These are phyloP conservation scores for Pachyuromys duprasi DNA, from an alignment of 2,797 vertebrate genomes.

Conservation along the genomic window DNA sequence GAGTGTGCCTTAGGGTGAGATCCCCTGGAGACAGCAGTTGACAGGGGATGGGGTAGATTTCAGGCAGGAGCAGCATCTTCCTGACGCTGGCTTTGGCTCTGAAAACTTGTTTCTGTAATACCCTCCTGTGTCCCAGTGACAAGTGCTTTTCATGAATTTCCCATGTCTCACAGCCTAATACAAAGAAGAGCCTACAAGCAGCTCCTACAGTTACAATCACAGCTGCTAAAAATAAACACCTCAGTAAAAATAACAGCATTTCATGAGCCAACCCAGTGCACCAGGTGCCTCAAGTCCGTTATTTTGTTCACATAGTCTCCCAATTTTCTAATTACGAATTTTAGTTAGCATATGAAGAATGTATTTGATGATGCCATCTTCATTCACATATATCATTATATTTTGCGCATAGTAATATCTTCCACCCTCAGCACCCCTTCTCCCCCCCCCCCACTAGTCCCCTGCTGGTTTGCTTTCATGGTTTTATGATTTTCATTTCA, in stretches of 20 bases:
- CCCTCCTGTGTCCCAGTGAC: not conserved
- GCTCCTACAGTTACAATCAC: not conserved
- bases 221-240: not conserved
- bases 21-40: not conserved
- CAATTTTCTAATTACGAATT: not conserved
- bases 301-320: not conserved
- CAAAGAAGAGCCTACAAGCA: not conserved
- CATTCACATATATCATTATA: not conserved
- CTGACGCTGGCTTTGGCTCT: constrained; percentile 1
- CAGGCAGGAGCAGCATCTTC: not conserved
- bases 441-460: not conserved
- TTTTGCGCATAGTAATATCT: not conserved
- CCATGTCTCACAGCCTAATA: not conserved
- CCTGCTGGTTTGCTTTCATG: not conserved
- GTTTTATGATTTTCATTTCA: not conserved
- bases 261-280: not conserved
- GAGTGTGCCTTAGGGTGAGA: not conserved
- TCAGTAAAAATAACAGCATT: constrained; percentile 1
- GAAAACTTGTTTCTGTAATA: not conserved
- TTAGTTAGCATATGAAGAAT: not conserved
- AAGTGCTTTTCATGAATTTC: not conserved
- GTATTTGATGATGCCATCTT: not conserved
- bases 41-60: not conserved
- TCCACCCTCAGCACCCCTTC: not conserved
- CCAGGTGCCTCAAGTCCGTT: constrained; percentile 2